phyloP scores from a whole-genome alignment of 1,140 invertebrate species.

The Drosophila lowei region DNA sequence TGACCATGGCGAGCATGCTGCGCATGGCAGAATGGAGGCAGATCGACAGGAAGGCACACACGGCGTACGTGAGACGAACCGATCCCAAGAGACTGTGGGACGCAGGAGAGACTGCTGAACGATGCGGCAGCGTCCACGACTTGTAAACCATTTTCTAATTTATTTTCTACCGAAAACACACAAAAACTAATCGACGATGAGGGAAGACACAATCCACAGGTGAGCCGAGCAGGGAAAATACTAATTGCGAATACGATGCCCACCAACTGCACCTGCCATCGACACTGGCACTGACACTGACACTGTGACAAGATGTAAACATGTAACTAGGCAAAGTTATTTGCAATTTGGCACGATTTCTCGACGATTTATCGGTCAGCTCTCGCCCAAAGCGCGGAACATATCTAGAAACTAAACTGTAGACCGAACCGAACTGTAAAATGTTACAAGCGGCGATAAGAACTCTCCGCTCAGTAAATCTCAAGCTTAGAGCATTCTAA shows the following conservation, averaged over 20 bases:
- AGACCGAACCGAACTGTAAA: slow-evolving; percentile 30
- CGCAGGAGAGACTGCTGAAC: neutral
- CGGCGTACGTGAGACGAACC: slow-evolving; percentile 61
- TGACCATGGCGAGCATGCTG: slow-evolving; percentile 68
- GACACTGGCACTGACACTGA: neutral
- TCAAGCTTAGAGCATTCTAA: slow-evolving; percentile 3
- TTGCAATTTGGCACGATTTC: slow-evolving; percentile 70
- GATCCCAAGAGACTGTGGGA: slow-evolving; percentile 42
- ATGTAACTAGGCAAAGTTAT: slow-evolving; percentile 50
- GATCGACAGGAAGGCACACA: slow-evolving; percentile 68
- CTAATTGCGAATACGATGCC: slow-evolving; percentile 20
- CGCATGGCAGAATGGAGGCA: slow-evolving; percentile 61
- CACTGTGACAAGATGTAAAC: slow-evolving; percentile 1
- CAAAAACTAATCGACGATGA: slow-evolving; percentile 7
- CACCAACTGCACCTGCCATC: slow-evolving; percentile 9
- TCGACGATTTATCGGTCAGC: slow-evolving; percentile 32
- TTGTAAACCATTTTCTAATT: slow-evolving; percentile 36
- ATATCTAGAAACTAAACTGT: slow-evolving; percentile 60
- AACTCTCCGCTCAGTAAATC: slow-evolving; percentile 5
- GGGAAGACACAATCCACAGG: neutral
- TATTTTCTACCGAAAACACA: slow-evolving; percentile 7
- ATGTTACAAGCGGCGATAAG: slow-evolving; percentile 35
- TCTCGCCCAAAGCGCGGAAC: slow-evolving; percentile 15
- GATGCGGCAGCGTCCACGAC: slow-evolving; percentile 63
- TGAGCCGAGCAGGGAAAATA: slow-evolving; percentile 12